Base-by-base conservation (phyloP, 1,140 invertebrate genomes). In the Dufourea novaeangliae region DNA sequence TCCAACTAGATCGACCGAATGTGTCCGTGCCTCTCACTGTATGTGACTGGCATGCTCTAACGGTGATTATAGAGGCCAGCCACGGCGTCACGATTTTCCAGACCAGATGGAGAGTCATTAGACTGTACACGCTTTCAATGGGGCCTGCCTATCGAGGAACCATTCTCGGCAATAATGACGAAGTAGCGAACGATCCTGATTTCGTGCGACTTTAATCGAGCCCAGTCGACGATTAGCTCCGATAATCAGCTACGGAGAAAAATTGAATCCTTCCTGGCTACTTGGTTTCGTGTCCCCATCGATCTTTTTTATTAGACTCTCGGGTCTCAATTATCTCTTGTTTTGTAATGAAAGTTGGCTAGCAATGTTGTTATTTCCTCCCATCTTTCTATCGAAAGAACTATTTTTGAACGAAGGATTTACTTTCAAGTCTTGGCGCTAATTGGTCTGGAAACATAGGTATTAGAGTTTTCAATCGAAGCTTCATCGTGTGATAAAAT, bases 81-180 rank as follows among this genome's bases (percentile, higher is more conserved):
- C 84, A 79, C 66, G 80, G 62, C 87, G 87, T 91, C 90, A 90
- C 88, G 90, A 90, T 89, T 91, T 89, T 88, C 82, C 88, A 81
- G 57, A 80, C 80, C 86, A 82, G 82, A 80, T 64, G 56, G 68
- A 83, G 72, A 90, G 83, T 87, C 89, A 90, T 90, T 90, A 90
- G 82, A 73, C 86, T 79, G 69, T 86, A 78, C 67, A 84, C 78
- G 52, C 75, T 83, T 85, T 79, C 70, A 80, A 70, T 82, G 84
- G n/a, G 71, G 44, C 78, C 41, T 69, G 67, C 76, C 79, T 75
- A 62, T 75, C 67, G 73, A 56, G 66, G 27, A 52, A 39, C 64
- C 44, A 75, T 57, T 78, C 71, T 20, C 67, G 73, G 67, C 39
- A 82, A 83, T 83, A 76, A 83, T 64, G 54, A 83, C 63, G 59